These are phyloP conservation scores for Phataginus tetradactyla DNA, from an alignment of 2,797 vertebrate species.

Conservation along the genomic window DNA sequence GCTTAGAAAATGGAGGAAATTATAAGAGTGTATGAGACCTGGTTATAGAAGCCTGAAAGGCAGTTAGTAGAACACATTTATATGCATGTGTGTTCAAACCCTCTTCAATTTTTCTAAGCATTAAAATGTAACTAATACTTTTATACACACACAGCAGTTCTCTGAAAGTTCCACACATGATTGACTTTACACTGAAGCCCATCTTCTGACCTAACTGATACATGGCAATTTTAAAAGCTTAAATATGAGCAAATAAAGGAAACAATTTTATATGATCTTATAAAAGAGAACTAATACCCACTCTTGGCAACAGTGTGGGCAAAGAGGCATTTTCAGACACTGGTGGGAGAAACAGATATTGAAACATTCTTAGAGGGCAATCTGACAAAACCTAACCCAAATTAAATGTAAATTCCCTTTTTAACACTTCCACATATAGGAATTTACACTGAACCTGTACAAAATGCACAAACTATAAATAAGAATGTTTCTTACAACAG, in stretches of 20 bases:
- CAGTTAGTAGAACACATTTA: neutral
- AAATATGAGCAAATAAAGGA: constrained; percentile 36
- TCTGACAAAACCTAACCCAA: neutral
- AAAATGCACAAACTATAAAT: constrained; percentile 26
- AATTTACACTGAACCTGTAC: neutral
- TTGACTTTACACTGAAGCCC: neutral
- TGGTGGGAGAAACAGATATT: neutral
- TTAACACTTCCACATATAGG: neutral
- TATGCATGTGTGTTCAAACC: neutral
- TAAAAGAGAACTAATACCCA: neutral
- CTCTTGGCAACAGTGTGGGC: neutral
- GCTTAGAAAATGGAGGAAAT: constrained; percentile 31
- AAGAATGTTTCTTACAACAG: neutral
- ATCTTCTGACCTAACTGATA: neutral
- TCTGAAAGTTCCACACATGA: neutral
- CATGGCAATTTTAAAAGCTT: neutral
- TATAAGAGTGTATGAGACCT: neutral
- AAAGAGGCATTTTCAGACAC: neutral
- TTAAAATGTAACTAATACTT: neutral
- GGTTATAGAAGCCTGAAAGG: neutral
- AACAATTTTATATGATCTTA: constrained; percentile 1
- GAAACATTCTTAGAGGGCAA: neutral
- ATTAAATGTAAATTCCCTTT: neutral
- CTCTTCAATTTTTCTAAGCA: neutral
- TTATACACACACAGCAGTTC: neutral